phyloP scores from a whole-genome alignment of 2,797 vertebrate species.

The Rhinichthys osculus region DNA sequence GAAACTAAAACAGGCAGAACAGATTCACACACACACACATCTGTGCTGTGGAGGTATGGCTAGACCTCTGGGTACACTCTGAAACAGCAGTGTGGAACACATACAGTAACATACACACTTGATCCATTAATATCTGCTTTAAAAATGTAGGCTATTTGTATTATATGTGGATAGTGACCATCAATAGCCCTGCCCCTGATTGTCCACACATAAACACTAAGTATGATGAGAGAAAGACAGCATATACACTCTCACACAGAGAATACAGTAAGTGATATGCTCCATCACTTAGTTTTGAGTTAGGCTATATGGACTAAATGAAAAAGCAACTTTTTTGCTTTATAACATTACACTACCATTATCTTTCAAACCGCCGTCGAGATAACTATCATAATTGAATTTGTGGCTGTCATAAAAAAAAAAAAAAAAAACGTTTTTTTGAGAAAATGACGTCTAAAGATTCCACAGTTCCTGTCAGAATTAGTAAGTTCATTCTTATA shows the following conservation, averaged over 20 bases:
- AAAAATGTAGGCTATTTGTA: slow-evolving; percentile 13
- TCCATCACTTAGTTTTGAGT: neutral
- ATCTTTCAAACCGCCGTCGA: neutral
- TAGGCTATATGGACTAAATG: neutral
- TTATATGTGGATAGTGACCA: slow-evolving; percentile 32
- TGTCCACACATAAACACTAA: slow-evolving; percentile 50
- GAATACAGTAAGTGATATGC: neutral
- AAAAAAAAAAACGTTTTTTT: neutral
- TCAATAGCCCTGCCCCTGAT: slow-evolving; percentile 55
- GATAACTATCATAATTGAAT: neutral
- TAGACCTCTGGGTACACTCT: slow-evolving; percentile 18
- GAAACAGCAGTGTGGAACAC: neutral
- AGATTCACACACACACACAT: neutral
- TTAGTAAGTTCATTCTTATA: neutral
- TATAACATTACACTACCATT: neutral
- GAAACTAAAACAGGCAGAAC: slow-evolving; percentile 1
- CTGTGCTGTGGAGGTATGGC: slow-evolving; percentile 25
- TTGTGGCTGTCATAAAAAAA: neutral
- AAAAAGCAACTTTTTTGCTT: neutral
- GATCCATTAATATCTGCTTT: slow-evolving; percentile 11
- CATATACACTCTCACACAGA: slow-evolving; percentile 16
- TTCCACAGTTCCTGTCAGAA: neutral
- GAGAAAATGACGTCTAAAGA: neutral
- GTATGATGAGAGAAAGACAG: slow-evolving; percentile 38
- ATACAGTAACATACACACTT: neutral